Conservation (phyloP, 2,797 vertebrate species). For the Lemur catta region DNA sequence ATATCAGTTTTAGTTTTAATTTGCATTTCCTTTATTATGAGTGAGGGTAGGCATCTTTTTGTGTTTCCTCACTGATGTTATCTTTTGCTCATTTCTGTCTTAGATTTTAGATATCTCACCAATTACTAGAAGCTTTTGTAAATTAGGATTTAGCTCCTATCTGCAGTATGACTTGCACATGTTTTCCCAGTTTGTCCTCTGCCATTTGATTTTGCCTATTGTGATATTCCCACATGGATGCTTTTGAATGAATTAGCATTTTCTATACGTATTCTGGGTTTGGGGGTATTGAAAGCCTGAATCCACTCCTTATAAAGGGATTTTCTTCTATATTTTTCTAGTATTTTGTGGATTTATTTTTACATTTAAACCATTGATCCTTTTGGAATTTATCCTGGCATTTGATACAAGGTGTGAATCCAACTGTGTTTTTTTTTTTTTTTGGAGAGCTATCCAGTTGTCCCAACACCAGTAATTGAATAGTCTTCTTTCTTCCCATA, state of each 20-base stretch:
- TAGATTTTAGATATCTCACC: background rate
- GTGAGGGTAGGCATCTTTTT: background rate
- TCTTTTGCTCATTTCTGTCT: background rate
- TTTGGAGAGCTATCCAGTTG: background rate
- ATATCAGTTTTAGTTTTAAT: background rate
- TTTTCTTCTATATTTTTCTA: slow-evolving; percentile 42
- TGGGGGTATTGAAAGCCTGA: background rate
- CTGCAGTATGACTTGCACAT: background rate
- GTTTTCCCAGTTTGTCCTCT: background rate
- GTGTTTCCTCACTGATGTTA: background rate
- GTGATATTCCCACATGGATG: background rate
- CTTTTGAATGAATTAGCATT: background rate
- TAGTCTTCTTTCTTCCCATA: background rate
- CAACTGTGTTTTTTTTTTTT: background rate
- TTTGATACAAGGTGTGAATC: background rate
- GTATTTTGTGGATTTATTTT: slow-evolving; percentile 44
- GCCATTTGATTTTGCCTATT: background rate
- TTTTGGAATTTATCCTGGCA: slow-evolving; percentile 49
- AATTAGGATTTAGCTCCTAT: background rate
- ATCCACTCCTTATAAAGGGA: background rate
- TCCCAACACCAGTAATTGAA: background rate
- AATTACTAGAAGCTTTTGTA: slow-evolving; percentile 18
- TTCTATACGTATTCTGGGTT: slow-evolving; percentile 24
- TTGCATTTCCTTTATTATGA: background rate
- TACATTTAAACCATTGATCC: slow-evolving; percentile 35